Evolutionary conservation across 2,113 vertebrate genomes (phyloP).

Genomic region (Xiphophorus hellerii): DNA sequence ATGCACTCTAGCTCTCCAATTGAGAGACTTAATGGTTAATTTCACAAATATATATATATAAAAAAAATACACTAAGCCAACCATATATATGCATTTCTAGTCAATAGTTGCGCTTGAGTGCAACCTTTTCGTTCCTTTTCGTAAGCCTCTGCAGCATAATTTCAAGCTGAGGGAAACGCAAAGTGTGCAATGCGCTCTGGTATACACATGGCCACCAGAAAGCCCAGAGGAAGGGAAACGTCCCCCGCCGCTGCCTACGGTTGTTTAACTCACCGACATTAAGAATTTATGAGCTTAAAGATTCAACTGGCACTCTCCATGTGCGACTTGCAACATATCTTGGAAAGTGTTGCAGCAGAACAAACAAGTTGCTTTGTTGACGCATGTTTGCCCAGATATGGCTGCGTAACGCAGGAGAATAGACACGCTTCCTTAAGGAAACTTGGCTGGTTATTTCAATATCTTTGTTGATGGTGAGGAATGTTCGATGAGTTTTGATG

Average conservation of each 20-base stretch:
- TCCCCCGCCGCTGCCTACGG: slow-evolving; percentile 53
- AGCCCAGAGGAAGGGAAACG: slow-evolving; percentile 43
- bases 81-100: background rate
- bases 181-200: slow-evolving; percentile 32
- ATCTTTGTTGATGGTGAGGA: background rate
- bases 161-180: slow-evolving; percentile 24
- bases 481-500: background rate
- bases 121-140: slow-evolving; percentile 7
- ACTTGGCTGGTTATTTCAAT: background rate
- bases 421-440: background rate
- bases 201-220: slow-evolving; percentile 57
- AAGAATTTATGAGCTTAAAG: slow-evolving; percentile 72
- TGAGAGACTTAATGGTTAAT: slow-evolving; percentile 12
- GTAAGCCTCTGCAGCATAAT: slow-evolving; percentile 10
- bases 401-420: slow-evolving; percentile 16
- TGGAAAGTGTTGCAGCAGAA: slow-evolving; percentile 38
- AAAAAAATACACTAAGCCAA: background rate
- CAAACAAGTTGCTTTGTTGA: slow-evolving; percentile 62
- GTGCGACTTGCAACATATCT: slow-evolving; percentile 38
- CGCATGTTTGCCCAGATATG: slow-evolving; percentile 46
- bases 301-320: slow-evolving; percentile 34
- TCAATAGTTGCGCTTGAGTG: background rate
- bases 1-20: background rate
- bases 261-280: slow-evolving; percentile 72
- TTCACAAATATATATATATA: background rate